Base-by-base conservation (phyloP, 2,888 invertebrate genomes). In the Drosophila mimica region DNA sequence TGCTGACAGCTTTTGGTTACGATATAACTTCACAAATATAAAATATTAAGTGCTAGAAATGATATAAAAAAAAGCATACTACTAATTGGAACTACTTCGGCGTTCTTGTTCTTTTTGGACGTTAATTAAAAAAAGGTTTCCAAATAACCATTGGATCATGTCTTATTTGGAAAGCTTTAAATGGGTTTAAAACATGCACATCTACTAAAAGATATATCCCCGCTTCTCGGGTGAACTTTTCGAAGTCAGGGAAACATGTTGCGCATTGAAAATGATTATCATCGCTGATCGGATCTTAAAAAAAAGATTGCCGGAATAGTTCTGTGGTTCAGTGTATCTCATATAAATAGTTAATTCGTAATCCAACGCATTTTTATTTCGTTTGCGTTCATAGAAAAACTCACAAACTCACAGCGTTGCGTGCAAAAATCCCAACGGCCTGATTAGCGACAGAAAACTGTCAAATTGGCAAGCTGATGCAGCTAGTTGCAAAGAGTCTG, bases 381-480 rank as follows among this genome's bases (percentile, higher is more conserved):
- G 63, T 63, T 72, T 57, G 51, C 57, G 1, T 15, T 15, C 20
- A 7, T 15, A 15, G 46, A 25, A 43, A 43, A 46, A 25, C 46
- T 46, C 15, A 20, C 13, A 46, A 46, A 57, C 59, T 36, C 59
- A 53, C 70, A 60, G 43, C 57, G 43, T 77, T 77, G 74, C 60
- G 52, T 49, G 65, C 43, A n/a, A 30, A 64, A 60, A 33, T 43
- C 77, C 78, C 77, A 78, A 56, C 11, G 74, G 77, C 58, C 78
- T 78, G 78, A 78, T 78, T 78, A 78, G 77, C 63, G 65, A 68
- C 63, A 58, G 46, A 49, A 70, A 74, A 70, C 59, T 64, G 56
- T 56, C 40, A 68, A 68, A 49, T 25, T 68, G 40, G 46, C 66
- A 69, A 66, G 28, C 52, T 28, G 54, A 56, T 58, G 43, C 60